These are phyloP conservation scores for Lordiphosa andalusiaca DNA, from an alignment of 2,888 invertebrate genomes.

Conservation along the genomic window DNA sequence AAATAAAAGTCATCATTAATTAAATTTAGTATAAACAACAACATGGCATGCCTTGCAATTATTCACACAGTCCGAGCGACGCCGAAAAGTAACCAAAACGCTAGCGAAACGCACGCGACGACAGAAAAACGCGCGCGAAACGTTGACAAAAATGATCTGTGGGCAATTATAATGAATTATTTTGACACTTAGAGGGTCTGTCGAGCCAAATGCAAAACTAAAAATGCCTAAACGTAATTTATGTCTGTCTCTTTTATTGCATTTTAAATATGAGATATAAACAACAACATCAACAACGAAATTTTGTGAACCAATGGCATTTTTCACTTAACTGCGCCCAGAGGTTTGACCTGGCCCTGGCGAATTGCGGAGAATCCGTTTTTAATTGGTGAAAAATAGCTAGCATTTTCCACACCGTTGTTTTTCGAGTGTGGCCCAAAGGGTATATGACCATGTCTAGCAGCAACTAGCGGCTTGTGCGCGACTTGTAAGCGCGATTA, in stretches of 20 bases:
- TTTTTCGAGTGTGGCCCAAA: constrained; percentile 18
- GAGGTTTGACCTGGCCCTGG: constrained; percentile 39
- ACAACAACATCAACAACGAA: constrained; percentile 63
- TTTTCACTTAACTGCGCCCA: constrained; percentile 53
- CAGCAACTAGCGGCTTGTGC: constrained; percentile 32
- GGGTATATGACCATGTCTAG: constrained; percentile 45
- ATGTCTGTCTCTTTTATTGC: constrained; percentile 71
- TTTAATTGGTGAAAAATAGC: constrained; percentile 72
- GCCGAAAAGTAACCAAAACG: constrained; percentile 30
- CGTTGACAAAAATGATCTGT: constrained; percentile 73
- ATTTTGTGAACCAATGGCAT: constrained; percentile 23
- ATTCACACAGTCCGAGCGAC: constrained; percentile 60
- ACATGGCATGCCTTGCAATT: constrained; percentile 65
- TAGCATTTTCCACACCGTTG: constrained; percentile 57
- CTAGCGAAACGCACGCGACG: constrained; percentile 57
- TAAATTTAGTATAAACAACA: constrained; percentile 70
- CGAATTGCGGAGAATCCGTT: constrained; percentile 65
- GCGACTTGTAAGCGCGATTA: constrained; percentile 49
- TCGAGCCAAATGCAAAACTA: constrained; percentile 54
- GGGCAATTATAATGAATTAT: constrained; percentile 79
- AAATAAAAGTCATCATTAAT: constrained; percentile 73
- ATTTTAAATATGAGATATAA: constrained; percentile 78
- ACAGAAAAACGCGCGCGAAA: constrained; percentile 15
- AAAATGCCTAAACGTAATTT: constrained; percentile 70
- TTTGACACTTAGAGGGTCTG: constrained; percentile 69